Percentiles rank a stretch among this genome's conserved stretches.
Evolutionary conservation across 2,797 vertebrate genomes (phyloP).

Genomic region (Mus spretus): DNA sequence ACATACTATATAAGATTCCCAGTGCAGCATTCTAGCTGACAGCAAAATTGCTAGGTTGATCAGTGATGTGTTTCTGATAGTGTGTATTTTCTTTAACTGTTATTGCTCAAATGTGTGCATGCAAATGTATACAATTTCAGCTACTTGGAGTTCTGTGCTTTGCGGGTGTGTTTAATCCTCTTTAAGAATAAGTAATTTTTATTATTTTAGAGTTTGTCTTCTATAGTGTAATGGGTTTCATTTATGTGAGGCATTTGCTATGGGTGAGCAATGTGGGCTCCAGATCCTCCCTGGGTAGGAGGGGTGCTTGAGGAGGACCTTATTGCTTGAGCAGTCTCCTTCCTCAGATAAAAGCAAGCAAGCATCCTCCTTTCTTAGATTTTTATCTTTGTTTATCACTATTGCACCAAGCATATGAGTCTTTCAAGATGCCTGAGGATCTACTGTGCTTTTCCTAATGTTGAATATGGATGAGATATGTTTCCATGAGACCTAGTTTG

Average conservation of each 20-base stretch:
- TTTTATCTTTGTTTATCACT: conserved; percentile 57
- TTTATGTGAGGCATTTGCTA: conserved; percentile 44
- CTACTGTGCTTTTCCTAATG: conserved; percentile 71
- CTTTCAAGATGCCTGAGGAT: conserved; percentile 65
- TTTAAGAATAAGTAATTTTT: conserved; percentile 81
- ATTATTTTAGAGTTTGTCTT: conserved; percentile 74
- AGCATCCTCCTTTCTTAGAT: background rate
- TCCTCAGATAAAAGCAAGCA: conserved; percentile 48
- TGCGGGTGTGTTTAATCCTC: conserved; percentile 77
- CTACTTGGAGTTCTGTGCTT: conserved; percentile 65
- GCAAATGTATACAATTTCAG: conserved; percentile 78
- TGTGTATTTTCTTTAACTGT: conserved; percentile 78
- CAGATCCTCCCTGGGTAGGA: background rate
- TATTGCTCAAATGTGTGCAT: conserved; percentile 60
- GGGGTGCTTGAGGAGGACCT: conserved; percentile 33
- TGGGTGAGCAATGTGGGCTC: conserved; percentile 33
- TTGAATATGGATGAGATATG: conserved; percentile 60
- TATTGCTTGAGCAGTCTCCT: conserved; percentile 17
- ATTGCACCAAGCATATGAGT: conserved; percentile 61
- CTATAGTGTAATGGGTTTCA: conserved; percentile 44
- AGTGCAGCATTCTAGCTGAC: conserved; percentile 54
- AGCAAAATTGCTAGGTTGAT: conserved; percentile 67
- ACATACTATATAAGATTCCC: conserved; percentile 50
- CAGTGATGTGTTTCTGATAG: conserved; percentile 59
- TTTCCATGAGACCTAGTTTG: conserved; percentile 48